Evolutionary conservation across 2,113 vertebrate genomes (phyloP), one percentile per base, ranked within the genome.

Genomic region (Octodon degus): DNA sequence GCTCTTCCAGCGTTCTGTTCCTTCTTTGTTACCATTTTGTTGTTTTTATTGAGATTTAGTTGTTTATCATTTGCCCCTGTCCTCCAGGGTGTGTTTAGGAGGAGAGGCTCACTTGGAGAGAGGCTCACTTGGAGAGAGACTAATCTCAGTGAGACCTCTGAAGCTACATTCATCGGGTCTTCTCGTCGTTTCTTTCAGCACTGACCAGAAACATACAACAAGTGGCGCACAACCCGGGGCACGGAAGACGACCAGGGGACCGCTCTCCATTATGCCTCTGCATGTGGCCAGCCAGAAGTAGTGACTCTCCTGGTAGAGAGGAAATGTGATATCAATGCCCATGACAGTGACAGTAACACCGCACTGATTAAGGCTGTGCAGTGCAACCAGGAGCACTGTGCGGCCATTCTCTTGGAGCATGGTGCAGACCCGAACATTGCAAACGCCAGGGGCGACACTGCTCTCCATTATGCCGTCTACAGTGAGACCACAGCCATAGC

Each of bases 321-420:
- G 95, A 99, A 99, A 94, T 99, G 99, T 82, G 98, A 99, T 47
- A 97, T 99, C n/a, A 98, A 99, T 97, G 97, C 99, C 95, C 96
- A 98, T 92, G 99, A 99, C 98, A 98, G 65, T 96, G 99, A 99
- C 58, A 99, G 98, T 40, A 98, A 98, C 97, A 99, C 99, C 0
- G 99, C 99, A 17, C 98, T 99, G 95, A 99, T 99, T 98, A 99
- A 99, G 99, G 99, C 99, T 2, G 98, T 99, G 17, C 99, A 99
- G 43, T 98, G 99, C 96, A 99, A 99, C 84, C 98, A 99, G 81
- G 99, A 99, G 85, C 90, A 97, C 62, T 99, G 99, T 92, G 98
- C 98, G 55, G 95, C 72, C 58, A 8, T 99, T 81, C 98, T 99
- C 63, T 98, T 99, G 67, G 98, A 99, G 65, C 98, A 98, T 5